Percentiles rank a stretch among this genome's conserved stretches.
Conservation (phyloP, 2,888 invertebrate species). For the Drosophila neonasuta region DNA sequence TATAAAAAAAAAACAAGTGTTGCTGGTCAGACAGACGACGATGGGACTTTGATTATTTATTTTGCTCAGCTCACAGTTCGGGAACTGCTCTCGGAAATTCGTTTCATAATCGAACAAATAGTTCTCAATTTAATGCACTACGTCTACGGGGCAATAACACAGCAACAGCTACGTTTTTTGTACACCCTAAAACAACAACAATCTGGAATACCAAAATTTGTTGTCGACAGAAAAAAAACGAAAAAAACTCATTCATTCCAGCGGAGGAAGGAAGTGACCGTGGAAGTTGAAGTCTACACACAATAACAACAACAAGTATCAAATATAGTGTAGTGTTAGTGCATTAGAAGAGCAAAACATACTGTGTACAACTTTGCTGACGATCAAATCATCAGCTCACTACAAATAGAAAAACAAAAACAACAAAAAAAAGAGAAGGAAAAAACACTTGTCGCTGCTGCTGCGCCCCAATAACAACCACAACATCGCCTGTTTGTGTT, state of each 20-base stretch:
- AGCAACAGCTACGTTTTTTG: conserved; percentile 30
- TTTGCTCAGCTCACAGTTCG: conserved; percentile 45
- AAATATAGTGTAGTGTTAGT: conserved; percentile 8
- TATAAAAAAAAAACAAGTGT: conserved; percentile 51
- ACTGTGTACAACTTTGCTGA: conserved; percentile 23
- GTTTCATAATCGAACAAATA: conserved; percentile 65
- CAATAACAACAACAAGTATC: conserved; percentile 5
- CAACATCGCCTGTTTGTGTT: conserved; percentile 3
- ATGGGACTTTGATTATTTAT: conserved; percentile 58
- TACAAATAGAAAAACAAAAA: neutral
- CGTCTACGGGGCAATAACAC: conserved; percentile 31
- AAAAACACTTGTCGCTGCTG: conserved; percentile 51
- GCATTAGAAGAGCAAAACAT: conserved; percentile 32
- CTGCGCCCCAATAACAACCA: neutral
- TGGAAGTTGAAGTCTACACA: conserved; percentile 54
- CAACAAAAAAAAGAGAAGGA: neutral
- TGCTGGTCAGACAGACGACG: conserved; percentile 39
- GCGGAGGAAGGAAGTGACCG: conserved; percentile 46
- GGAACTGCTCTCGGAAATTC: conserved; percentile 38
- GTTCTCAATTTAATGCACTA: conserved; percentile 33
- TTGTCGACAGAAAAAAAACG: conserved; percentile 42
- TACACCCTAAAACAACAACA: conserved; percentile 25
- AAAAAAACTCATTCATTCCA: conserved; percentile 21
- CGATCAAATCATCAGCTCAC: conserved; percentile 38
- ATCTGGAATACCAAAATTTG: conserved; percentile 56